A percentile compares a stretch with the other conserved stretches of the same genome.
Conservation (phyloP, 1,140 invertebrate genomes). For the Listronotus oregonensis region DNA sequence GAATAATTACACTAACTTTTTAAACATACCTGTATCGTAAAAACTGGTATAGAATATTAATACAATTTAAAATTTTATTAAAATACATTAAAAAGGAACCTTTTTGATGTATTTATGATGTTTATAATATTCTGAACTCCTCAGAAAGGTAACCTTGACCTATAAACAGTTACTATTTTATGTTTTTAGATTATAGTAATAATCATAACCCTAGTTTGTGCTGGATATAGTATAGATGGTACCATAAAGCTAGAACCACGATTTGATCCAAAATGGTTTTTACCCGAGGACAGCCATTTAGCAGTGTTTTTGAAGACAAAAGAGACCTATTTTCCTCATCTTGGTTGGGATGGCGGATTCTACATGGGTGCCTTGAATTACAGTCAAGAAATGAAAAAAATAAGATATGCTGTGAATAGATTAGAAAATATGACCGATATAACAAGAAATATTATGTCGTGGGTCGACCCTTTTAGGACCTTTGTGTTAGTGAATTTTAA, state of each 20-base stretch:
- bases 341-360: constrained; percentile 68
- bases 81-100: too few relatives aligned
- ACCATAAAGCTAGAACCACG: constrained; percentile 69
- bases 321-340: constrained; percentile 65
- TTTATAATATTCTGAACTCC: too few relatives aligned
- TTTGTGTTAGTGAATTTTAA: constrained; percentile 59
- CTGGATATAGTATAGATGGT: constrained; percentile 66
- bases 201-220: constrained; percentile 62
- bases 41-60: too few relatives aligned
- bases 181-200: constrained; percentile 60
- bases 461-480: constrained; percentile 66
- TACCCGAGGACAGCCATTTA: constrained; percentile 73
- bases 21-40: too few relatives aligned
- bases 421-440: constrained; percentile 62
- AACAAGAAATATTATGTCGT: constrained; percentile 64
- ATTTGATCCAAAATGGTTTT: constrained; percentile 80
- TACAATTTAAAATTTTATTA: too few relatives aligned
- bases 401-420: constrained; percentile 61
- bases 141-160: too few relatives aligned
- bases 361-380: constrained; percentile 73
- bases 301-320: constrained; percentile 63
- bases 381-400: constrained; percentile 64
- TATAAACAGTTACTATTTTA: too few relatives aligned
- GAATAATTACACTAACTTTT: too few relatives aligned
- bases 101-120: too few relatives aligned